phyloP scores from a whole-genome alignment of 1,140 invertebrate genomes.

The Vanessa atalanta region DNA sequence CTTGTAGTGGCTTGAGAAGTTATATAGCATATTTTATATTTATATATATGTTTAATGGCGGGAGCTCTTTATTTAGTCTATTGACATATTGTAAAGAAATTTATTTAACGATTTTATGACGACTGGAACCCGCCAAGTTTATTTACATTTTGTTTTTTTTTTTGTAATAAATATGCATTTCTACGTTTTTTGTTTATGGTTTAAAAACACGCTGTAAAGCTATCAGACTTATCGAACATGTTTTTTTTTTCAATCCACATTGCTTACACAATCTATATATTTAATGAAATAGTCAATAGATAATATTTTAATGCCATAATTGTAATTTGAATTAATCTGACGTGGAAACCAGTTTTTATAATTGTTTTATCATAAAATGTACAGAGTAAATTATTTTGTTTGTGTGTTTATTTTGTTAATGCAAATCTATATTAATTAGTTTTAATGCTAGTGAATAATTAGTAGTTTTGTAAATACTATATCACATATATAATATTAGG shows the following conservation, averaged over 20 bases:
- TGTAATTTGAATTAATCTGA: constrained; percentile 58
- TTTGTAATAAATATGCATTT: neutral
- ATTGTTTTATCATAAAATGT: constrained; percentile 57
- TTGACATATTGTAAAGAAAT: constrained; percentile 3
- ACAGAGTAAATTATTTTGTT: constrained; percentile 78
- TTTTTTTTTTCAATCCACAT: constrained; percentile 20
- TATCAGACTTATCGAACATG: constrained; percentile 12
- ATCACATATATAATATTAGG: constrained; percentile 73
- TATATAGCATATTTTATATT: constrained; percentile 47
- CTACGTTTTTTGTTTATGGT: constrained; percentile 6
- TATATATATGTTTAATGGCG: constrained; percentile 17
- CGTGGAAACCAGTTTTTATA: constrained; percentile 57
- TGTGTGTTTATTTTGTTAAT: constrained; percentile 68
- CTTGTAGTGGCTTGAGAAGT: constrained; percentile 70
- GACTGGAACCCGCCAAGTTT: constrained; percentile 7
- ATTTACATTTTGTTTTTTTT: constrained; percentile 22
- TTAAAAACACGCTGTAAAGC: neutral
- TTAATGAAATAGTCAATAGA: constrained; percentile 45
- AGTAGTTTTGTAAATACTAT: constrained; percentile 73
- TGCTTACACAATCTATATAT: constrained; percentile 33
- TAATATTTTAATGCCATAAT: constrained; percentile 69
- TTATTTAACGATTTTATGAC: constrained; percentile 4
- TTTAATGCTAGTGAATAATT: constrained; percentile 69
- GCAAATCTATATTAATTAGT: constrained; percentile 69
- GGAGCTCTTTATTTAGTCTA: constrained; percentile 3